phyloP scores from a whole-genome alignment of 2,797 vertebrate species.

The Hydrophis major region DNA sequence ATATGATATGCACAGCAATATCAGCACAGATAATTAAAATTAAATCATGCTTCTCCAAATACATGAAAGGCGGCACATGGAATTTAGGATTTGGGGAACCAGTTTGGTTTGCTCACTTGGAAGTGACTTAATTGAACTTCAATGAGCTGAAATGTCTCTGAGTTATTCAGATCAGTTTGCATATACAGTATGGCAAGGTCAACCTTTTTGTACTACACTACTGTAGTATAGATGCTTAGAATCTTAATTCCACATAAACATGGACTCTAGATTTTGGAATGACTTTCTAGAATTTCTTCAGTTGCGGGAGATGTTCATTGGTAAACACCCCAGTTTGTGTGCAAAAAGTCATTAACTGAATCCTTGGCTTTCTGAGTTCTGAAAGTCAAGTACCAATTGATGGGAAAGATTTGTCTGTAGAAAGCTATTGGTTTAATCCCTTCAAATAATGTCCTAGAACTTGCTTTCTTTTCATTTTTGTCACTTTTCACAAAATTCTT shows the following conservation, averaged over 20 bases:
- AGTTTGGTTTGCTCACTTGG: constrained; percentile 50
- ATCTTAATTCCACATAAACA: constrained; percentile 53
- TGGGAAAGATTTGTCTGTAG: background rate
- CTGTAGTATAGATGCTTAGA: constrained; percentile 54
- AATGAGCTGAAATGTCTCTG: constrained; percentile 53
- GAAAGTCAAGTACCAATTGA: background rate
- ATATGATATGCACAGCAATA: constrained; percentile 38
- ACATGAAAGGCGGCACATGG: constrained; percentile 18
- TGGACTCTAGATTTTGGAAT: constrained; percentile 24
- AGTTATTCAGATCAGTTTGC: constrained; percentile 41
- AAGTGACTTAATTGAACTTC: constrained; percentile 57
- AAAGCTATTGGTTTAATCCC: background rate
- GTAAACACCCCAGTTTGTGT: background rate
- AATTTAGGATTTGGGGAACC: constrained; percentile 56
- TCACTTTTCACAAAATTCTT: background rate
- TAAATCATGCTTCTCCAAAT: constrained; percentile 57
- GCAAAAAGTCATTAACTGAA: background rate
- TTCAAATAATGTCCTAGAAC: background rate
- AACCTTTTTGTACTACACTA: constrained; percentile 43
- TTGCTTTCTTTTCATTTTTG: background rate
- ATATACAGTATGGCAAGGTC: constrained; percentile 49
- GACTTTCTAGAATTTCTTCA: background rate
- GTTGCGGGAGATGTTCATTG: background rate
- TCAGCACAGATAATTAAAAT: constrained; percentile 65
- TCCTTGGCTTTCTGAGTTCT: background rate